Evolutionary conservation across 2,888 invertebrate species (phyloP).

Genomic region (Neocrepidodera transversa): DNA sequence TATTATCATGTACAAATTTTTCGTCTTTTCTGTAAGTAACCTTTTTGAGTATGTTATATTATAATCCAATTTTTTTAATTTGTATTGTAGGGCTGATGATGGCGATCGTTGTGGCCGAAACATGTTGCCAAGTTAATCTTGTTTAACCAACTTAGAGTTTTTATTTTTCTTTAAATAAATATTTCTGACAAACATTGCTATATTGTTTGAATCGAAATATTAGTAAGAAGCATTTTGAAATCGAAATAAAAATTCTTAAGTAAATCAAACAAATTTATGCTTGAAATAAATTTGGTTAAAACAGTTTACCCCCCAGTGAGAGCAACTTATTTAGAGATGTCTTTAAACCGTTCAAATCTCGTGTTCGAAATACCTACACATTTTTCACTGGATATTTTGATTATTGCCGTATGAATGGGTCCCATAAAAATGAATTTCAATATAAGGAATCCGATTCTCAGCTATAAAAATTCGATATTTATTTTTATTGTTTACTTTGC

Average conservation of each 20-base stretch:
- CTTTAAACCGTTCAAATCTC: conserved; percentile 35
- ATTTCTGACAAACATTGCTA: too few relatives aligned
- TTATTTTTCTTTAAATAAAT: too few relatives aligned
- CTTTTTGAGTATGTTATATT: too few relatives aligned
- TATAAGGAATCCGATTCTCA: conserved; percentile 10
- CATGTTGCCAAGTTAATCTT: too few relatives aligned
- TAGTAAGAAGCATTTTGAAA: too few relatives aligned
- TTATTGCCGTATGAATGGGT: conserved; percentile 19
- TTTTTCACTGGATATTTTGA: conserved; percentile 19
- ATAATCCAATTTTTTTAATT: too few relatives aligned
- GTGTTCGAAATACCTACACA: conserved; percentile 13
- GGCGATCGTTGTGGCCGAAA: too few relatives aligned
- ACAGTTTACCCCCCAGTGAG: conserved; percentile 46
- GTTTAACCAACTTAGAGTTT: too few relatives aligned
- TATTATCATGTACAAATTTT: too few relatives aligned
- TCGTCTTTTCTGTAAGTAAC: too few relatives aligned
- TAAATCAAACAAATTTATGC: conserved; percentile 47
- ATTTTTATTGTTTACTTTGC: conserved; percentile 13
- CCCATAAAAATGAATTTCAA: conserved; percentile 14
- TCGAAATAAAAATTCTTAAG: conserved; percentile 1
- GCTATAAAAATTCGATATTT: conserved; percentile 17
- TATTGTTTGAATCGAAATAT: too few relatives aligned
- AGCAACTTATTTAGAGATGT: conserved; percentile 42
- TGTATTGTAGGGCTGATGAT: too few relatives aligned
- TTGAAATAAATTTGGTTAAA: conserved; percentile 48